Base-by-base conservation (phyloP, 2,113 vertebrate species). In the Apodemus sylvaticus region DNA sequence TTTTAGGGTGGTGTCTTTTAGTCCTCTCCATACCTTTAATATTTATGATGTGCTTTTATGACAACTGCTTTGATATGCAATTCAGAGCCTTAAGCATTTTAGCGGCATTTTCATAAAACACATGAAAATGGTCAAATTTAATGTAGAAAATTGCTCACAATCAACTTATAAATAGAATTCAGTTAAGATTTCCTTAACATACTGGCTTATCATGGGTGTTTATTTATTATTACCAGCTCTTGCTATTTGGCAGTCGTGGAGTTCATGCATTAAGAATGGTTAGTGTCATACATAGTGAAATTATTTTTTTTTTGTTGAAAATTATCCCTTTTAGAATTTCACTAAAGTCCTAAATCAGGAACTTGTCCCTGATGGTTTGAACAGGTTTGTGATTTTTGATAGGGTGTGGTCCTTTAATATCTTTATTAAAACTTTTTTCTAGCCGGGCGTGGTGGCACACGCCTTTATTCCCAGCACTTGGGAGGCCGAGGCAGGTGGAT, bases 21-120 rank as follows among this genome's bases (percentile, higher is more conserved):
- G 73, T 85, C 3, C 17, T 86, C 19, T 36, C 9, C 17, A 53
- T 12, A 60, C 64, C 76, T 97, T 90, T 31, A 94, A 36, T 97
- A 92, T 90, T 96, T n/a, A 66, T 86, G 13, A 89, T 78, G 51
- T 94, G 87, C 93, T 97, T 89, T 95, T 79, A 89, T 89, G 68
- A 42, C 96, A 78, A 55, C 68, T 64, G 42, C 82, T 94, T 94
- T 48, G 7, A 42, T 83, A 58, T 31, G 45, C 29, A 93, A 36
- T 55, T 4, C 16, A 89, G 77, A 90, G 71, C 48, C 16, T 93
- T 62, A 87, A 89, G 77, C 78, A 53, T 91, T 96, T 94, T 95
- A 74, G 73, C 58, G 78, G 51, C n/a, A n/a, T 93, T 83, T 58
- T 36, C 60, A 53, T 86, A 92, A 60, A 96, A 70, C 62, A 26